Evolutionary conservation across 30 jellyfish, hydroid and myxozoan genomes (phyloP), one percentile per base, ranked within the genome.

Genomic region (Hydractinia echinata): DNA sequence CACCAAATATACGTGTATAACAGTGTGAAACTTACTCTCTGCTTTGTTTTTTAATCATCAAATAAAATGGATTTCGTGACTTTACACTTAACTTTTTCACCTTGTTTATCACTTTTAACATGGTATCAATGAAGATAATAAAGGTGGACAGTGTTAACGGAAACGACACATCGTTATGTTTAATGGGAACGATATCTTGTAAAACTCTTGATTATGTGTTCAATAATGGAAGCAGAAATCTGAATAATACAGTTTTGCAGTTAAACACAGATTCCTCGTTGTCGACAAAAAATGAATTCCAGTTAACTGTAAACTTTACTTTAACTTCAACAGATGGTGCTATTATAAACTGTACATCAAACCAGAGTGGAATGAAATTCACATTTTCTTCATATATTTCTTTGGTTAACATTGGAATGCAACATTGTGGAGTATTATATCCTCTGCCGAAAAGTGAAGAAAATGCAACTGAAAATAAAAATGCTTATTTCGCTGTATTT

Each of bases 181-280:
- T 64, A 13, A 13, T n/a, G 19, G 74, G 74, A 64, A n/a, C 18
- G 39, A 44, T 64, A 64, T 51, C 96, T 4, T 89, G 96, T 68
- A 67, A 19, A 30, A 77, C 91, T 4, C 67, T 89, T 19, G 95
- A 89, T 64, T 89, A 8, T 67, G 88, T 78, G 30, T 80, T 89
- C 18, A 81, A 82, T 10, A 87, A 84, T 48, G 88, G 88, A 51
- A 58, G 30, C 7, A 83, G 82, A 48, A 30, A 73, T 52, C 20
- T 62, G 9, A 82, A 49, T 76, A 61, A 82, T 83, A 73, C 91
- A 4, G 70, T 18, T 56, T 56, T 89, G 11, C 30, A 10, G 51
- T 50, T 89, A 6, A 54, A 79, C 5, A 91, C 89, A 9, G 53
- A 51, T 60, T 73, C 72, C 64, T 10, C 72, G 1, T 79, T 89